Evolutionary conservation across 2,113 vertebrate species (phyloP).

Genomic region (Indicator maculatus): DNA sequence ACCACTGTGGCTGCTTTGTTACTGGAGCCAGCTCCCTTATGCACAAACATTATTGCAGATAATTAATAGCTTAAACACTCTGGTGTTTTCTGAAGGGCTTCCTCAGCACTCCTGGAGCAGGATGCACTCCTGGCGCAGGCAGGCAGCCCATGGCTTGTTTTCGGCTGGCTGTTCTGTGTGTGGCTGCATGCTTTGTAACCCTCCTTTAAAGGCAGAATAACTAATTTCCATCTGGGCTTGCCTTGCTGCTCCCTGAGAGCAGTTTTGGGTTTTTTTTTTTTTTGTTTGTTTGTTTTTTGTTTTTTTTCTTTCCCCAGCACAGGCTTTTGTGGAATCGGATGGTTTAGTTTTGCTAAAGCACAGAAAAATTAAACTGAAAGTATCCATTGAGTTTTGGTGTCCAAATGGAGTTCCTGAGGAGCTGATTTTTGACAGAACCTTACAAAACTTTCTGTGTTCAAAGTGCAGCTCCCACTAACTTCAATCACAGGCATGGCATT

Average conservation of each 20-base stretch:
- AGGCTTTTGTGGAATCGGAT: neutral
- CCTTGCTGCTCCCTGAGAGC: neutral
- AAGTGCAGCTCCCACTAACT: neutral
- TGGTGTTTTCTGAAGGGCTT: neutral
- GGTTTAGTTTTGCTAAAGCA: conserved; percentile 4
- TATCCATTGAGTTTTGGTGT: neutral
- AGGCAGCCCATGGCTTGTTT: neutral
- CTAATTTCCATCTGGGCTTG: conserved; percentile 48
- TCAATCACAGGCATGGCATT: neutral
- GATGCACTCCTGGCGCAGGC: accelerated
- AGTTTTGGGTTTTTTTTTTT: neutral
- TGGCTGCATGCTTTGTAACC: conserved; percentile 22
- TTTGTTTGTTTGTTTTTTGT: too few species aligned
- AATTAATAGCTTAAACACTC: neutral
- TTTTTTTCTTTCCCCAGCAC: neutral
- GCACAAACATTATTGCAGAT: neutral
- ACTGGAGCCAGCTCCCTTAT: neutral
- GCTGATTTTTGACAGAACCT: neutral
- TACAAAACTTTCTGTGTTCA: neutral
- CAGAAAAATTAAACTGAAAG: neutral
- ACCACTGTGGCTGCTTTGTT: neutral
- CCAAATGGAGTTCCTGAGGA: neutral
- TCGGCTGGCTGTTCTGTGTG: conserved; percentile 33
- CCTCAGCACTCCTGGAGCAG: neutral
- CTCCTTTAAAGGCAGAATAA: conserved; percentile 17